These are phyloP conservation scores for Pangasius djambal DNA, from an alignment of 2,797 vertebrate species.

Conservation along the genomic window DNA sequence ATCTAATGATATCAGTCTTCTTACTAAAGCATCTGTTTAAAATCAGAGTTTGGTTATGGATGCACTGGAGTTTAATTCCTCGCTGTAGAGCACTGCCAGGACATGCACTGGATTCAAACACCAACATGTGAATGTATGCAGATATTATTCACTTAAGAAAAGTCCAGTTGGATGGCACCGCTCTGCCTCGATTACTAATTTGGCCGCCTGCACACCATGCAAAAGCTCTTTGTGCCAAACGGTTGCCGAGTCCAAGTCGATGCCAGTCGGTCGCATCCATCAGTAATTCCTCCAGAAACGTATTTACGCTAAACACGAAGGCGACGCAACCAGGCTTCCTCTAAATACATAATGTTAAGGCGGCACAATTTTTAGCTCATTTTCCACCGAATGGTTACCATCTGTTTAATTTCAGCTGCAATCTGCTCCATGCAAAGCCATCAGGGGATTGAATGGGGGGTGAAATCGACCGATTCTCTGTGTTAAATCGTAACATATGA, in stretches of 20 bases:
- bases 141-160: slow-evolving; percentile 37
- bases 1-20: neutral
- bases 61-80: neutral
- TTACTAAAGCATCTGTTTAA: slow-evolving; percentile 4
- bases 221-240: slow-evolving; percentile 66
- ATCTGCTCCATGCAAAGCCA: slow-evolving; percentile 74
- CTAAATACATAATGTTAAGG: slow-evolving; percentile 68
- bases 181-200: slow-evolving; percentile 48
- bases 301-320: slow-evolving; percentile 70
- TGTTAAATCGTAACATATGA: slow-evolving; percentile 72
- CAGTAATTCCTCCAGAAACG: slow-evolving; percentile 66
- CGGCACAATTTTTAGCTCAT: slow-evolving; percentile 70
- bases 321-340: slow-evolving; percentile 66
- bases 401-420: slow-evolving; percentile 81
- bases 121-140: slow-evolving; percentile 28
- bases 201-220: slow-evolving; percentile 43
- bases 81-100: neutral
- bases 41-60: neutral
- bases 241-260: slow-evolving; percentile 55
- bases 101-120: slow-evolving; percentile 15
- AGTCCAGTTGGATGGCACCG: slow-evolving; percentile 40
- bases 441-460: slow-evolving; percentile 71
- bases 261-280: slow-evolving; percentile 56
- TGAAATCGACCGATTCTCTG: slow-evolving; percentile 67
- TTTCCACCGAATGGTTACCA: slow-evolving; percentile 75